A percentile compares a stretch with the other conserved stretches of the same genome.
These are phyloP conservation scores for Leptestheria dahalacensis DNA, from an alignment of 1,140 invertebrate genomes.

Conservation along the genomic window DNA sequence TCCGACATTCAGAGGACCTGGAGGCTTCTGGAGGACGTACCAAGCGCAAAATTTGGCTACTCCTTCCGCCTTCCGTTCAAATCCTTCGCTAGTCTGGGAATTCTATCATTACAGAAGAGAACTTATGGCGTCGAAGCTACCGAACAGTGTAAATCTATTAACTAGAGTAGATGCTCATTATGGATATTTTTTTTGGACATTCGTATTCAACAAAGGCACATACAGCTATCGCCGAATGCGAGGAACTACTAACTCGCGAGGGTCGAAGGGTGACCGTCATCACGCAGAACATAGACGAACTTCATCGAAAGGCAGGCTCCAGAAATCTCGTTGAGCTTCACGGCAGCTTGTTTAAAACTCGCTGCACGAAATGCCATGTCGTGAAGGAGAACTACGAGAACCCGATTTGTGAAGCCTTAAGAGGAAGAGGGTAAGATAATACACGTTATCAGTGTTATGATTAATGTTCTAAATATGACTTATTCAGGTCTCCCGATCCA, in stretches of 20 bases:
- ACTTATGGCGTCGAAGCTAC: conserved; percentile 42
- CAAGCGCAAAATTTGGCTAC: conserved; percentile 46
- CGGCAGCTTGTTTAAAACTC: conserved; percentile 67
- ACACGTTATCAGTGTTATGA: conserved; percentile 5
- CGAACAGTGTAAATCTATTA: conserved; percentile 40
- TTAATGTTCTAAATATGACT: not conserved
- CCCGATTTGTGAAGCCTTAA: conserved; percentile 61
- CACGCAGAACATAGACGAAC: conserved; percentile 86
- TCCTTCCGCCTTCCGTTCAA: conserved; percentile 42
- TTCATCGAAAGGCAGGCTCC: conserved; percentile 69
- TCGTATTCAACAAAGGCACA: conserved; percentile 45
- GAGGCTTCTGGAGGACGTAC: conserved; percentile 61
- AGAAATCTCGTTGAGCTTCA: conserved; percentile 74
- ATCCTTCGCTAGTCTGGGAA: conserved; percentile 61
- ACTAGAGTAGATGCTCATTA: not conserved
- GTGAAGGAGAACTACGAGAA: conserved; percentile 51
- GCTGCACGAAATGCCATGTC: conserved; percentile 58
- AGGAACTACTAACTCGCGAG: conserved; percentile 40
- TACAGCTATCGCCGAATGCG: conserved; percentile 57
- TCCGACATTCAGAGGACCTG: conserved; percentile 60
- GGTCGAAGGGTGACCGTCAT: conserved; percentile 51
- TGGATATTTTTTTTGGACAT: conserved; percentile 15
- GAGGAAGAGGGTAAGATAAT: conserved; percentile 38
- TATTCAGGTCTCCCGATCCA: conserved; percentile 34
- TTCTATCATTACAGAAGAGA: conserved; percentile 60